Evolutionary conservation across 2,888 invertebrate species (phyloP).

Genomic region (Campaea margaritaria): DNA sequence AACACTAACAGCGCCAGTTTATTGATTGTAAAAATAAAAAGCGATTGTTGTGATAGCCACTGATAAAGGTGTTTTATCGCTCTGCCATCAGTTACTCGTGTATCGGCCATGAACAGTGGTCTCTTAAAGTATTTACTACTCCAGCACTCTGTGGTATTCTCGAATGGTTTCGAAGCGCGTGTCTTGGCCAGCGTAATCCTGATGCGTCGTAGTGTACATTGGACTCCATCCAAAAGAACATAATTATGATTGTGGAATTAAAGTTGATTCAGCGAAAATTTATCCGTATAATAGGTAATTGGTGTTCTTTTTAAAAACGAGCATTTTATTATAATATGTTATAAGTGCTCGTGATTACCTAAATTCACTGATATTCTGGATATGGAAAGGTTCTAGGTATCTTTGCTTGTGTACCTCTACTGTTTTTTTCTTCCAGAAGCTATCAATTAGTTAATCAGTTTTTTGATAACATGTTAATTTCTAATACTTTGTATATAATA

Average conservation of each 20-base stretch:
- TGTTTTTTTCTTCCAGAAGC: too few relatives aligned
- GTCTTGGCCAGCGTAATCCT: background rate
- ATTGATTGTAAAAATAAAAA: conserved; percentile 13
- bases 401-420: too few relatives aligned
- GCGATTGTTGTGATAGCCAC: conserved; percentile 21
- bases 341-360: too few relatives aligned
- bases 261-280: conserved; percentile 14
- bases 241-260: conserved; percentile 16
- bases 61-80: conserved; percentile 22
- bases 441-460: too few relatives aligned
- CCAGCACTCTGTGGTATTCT: background rate
- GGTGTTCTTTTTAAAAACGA: background rate
- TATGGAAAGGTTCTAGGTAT: too few relatives aligned
- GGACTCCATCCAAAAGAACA: background rate
- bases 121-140: background rate
- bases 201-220: conserved; percentile 6
- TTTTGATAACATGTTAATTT: too few relatives aligned
- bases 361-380: too few relatives aligned
- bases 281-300: background rate
- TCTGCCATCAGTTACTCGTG: background rate
- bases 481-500: too few relatives aligned
- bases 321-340: too few relatives aligned
- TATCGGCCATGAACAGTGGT: conserved; percentile 12
- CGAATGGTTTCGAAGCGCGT: background rate
- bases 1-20: background rate